phyloP scores from a whole-genome alignment of 2,113 vertebrate species.

The Nyctibius bracteatus region DNA sequence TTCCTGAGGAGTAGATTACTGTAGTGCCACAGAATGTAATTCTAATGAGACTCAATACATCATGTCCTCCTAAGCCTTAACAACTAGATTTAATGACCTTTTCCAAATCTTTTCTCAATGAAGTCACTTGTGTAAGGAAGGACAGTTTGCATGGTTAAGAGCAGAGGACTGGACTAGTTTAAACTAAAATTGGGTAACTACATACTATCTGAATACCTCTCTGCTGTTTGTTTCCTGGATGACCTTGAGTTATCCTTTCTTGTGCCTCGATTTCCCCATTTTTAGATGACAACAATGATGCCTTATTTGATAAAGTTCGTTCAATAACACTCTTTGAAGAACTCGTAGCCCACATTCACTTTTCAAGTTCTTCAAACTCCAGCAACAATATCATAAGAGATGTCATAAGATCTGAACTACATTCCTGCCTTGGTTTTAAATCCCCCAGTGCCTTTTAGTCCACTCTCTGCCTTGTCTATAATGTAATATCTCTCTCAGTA shows the following conservation, averaged over 20 bases:
- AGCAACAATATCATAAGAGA: neutral
- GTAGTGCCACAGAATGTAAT: neutral
- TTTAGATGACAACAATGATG: neutral
- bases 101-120: neutral
- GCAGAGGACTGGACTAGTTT: neutral
- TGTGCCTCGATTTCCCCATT: neutral
- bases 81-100: neutral
- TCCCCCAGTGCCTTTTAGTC: neutral
- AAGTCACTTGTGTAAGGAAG: rapidly evolving
- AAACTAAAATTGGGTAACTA: neutral
- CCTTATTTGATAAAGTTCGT: neutral
- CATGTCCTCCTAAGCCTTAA: neutral
- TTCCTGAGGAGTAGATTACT: neutral
- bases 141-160: neutral
- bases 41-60: rapidly evolving
- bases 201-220: neutral
- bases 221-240: neutral
- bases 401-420: neutral
- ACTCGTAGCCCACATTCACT: neutral
- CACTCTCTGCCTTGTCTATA: neutral
- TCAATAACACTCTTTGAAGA: neutral
- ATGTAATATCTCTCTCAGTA: neutral
- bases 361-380: neutral
- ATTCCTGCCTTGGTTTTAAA: neutral
- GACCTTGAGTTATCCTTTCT: neutral